These are phyloP conservation scores for Fissipunctia ypsillon DNA, from an alignment of 2,888 invertebrate genomes.

Conservation along the genomic window DNA sequence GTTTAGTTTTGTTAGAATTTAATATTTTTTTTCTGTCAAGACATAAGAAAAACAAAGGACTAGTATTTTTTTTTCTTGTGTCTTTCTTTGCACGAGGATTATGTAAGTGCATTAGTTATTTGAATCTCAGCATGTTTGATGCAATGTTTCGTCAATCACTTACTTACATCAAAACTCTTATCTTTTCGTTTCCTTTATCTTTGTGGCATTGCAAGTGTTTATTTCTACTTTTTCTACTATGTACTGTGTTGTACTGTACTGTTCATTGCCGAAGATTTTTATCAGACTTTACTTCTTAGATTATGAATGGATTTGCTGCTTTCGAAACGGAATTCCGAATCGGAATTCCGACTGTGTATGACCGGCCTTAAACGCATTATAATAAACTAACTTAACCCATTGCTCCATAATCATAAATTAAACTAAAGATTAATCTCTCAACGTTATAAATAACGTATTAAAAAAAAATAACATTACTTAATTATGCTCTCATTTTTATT, in stretches of 20 bases:
- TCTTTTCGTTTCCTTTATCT: not conserved
- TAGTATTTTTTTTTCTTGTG: too few relatives aligned
- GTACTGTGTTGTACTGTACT: not conserved
- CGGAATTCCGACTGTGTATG: too few relatives aligned
- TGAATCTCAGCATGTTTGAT: not conserved
- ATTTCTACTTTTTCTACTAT: not conserved
- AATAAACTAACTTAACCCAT: not conserved
- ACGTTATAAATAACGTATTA: constrained; percentile 4
- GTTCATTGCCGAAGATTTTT: not conserved
- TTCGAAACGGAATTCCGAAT: too few relatives aligned
- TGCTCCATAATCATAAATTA: constrained; percentile 24
- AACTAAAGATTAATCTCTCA: constrained; percentile 22
- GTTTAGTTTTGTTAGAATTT: not conserved
- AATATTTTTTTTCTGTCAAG: not conserved
- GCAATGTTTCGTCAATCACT: not conserved
- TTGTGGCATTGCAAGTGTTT: not conserved
- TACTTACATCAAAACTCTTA: not conserved
- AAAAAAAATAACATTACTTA: constrained; percentile 23
- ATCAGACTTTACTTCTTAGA: too few relatives aligned
- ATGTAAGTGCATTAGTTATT: not conserved
- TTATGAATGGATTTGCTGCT: too few relatives aligned
- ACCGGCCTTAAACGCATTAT: too few relatives aligned
- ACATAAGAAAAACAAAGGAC: too few relatives aligned
- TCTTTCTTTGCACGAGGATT: too few relatives aligned
- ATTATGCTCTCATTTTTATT: constrained; percentile 23